These are phyloP conservation scores for Acanthisitta chloris DNA, from an alignment of 2,113 vertebrate species.

Conservation along the genomic window DNA sequence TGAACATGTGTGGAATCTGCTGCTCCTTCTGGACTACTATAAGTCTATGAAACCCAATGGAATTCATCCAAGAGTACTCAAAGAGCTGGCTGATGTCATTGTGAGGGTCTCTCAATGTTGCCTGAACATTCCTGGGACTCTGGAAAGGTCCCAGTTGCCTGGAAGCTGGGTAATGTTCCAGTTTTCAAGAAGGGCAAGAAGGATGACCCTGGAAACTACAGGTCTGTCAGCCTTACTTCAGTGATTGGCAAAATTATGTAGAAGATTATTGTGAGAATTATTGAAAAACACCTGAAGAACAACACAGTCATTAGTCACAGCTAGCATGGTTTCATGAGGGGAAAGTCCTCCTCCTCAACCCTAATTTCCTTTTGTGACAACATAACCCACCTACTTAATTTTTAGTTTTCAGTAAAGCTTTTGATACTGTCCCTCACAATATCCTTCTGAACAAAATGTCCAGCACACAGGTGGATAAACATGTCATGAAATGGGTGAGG, in stretches of 20 bases:
- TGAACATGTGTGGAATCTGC: neutral
- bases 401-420: neutral
- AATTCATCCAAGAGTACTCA: neutral
- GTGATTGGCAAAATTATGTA: neutral
- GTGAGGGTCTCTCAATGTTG: neutral
- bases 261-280: neutral
- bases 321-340: rapidly evolving
- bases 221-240: neutral
- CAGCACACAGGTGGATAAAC: neutral
- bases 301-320: neutral
- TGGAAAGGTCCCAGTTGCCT: neutral
- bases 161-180: neutral
- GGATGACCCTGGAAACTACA: neutral
- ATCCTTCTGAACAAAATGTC: neutral
- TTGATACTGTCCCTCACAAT: neutral
- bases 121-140: neutral
- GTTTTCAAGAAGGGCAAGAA: rapidly evolving
- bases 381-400: neutral
- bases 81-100: neutral
- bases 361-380: neutral
- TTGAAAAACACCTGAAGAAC: neutral
- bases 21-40: neutral
- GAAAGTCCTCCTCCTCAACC: neutral
- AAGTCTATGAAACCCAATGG: neutral
- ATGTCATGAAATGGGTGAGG: neutral